Percentiles rank a stretch among this genome's conserved stretches.
Conservation (phyloP, 2,888 invertebrate genomes). For the Endotricha flammealis region DNA sequence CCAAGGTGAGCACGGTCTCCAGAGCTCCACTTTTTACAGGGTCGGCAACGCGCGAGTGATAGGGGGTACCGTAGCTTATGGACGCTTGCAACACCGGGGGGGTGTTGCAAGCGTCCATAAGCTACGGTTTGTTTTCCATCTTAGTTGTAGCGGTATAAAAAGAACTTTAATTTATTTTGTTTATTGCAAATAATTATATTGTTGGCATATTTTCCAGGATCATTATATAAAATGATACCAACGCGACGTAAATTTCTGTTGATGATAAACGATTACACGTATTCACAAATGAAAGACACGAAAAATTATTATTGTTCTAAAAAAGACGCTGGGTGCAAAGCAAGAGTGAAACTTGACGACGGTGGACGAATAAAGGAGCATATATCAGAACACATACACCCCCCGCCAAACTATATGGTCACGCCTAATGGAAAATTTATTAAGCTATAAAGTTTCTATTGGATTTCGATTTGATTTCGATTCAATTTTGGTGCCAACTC, state of each 20-base stretch:
- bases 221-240: constrained; percentile 16
- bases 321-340: constrained; percentile 19
- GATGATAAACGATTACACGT: constrained; percentile 32
- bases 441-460: constrained; percentile 14
- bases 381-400: constrained; percentile 25
- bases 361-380: constrained; percentile 8
- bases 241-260: constrained; percentile 22
- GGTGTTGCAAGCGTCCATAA: too few relatives aligned
- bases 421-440: constrained; percentile 25
- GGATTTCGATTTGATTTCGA: too few relatives aligned
- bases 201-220: neutral
- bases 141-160: too few relatives aligned
- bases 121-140: too few relatives aligned
- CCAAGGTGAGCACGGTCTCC: too few relatives aligned
- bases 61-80: too few relatives aligned
- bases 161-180: neutral
- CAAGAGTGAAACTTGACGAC: constrained; percentile 17
- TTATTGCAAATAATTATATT: neutral
- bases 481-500: too few relatives aligned
- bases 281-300: constrained; percentile 22
- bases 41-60: too few relatives aligned
- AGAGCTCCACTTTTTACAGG: too few relatives aligned
- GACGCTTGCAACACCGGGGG: too few relatives aligned
- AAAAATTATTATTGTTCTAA: constrained; percentile 28
- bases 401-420: constrained; percentile 29